phyloP scores from a whole-genome alignment of 2,888 invertebrate genomes.

The Fabriciana adippe region DNA sequence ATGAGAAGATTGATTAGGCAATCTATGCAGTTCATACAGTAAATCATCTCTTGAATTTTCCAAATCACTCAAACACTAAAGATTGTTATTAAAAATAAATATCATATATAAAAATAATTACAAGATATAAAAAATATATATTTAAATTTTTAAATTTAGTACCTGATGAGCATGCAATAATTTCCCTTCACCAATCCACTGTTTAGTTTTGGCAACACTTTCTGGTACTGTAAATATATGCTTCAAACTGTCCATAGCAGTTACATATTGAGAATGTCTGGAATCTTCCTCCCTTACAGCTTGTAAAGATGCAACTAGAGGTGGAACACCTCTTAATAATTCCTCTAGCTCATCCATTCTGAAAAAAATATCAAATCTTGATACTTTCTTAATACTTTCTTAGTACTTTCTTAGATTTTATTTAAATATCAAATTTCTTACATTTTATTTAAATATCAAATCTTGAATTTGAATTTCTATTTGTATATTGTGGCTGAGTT shows the following conservation, averaged over 20 bases:
- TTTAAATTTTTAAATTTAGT: conserved; percentile 22
- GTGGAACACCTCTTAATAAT: conserved; percentile 88
- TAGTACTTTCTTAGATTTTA: too few relatives aligned
- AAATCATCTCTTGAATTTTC: conserved; percentile 98
- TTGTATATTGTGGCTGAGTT: too few relatives aligned
- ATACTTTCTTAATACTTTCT: too few relatives aligned
- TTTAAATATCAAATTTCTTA: too few relatives aligned
- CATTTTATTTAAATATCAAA: too few relatives aligned
- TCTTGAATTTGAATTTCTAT: not conserved
- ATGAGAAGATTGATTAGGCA: conserved; percentile 94
- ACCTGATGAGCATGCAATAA: conserved; percentile 96
- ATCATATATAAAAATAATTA: not conserved
- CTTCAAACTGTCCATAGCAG: conserved; percentile 98
- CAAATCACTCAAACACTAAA: conserved; percentile 92
- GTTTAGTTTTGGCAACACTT: conserved; percentile 96
- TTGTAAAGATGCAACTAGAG: conserved; percentile 90
- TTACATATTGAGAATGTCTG: conserved; percentile 97
- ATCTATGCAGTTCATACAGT: conserved; percentile 95
- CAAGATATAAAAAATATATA: not conserved
- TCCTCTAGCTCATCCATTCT: conserved; percentile 90
- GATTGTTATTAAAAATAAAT: conserved; percentile 1
- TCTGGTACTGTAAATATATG: conserved; percentile 99
- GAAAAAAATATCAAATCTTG: conserved; percentile 40
- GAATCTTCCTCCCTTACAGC: conserved; percentile 96
- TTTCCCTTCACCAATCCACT: conserved; percentile 97